These are phyloP conservation scores for Dendroctonus valens DNA, from an alignment of 1,140 invertebrate genomes.

Conservation along the genomic window DNA sequence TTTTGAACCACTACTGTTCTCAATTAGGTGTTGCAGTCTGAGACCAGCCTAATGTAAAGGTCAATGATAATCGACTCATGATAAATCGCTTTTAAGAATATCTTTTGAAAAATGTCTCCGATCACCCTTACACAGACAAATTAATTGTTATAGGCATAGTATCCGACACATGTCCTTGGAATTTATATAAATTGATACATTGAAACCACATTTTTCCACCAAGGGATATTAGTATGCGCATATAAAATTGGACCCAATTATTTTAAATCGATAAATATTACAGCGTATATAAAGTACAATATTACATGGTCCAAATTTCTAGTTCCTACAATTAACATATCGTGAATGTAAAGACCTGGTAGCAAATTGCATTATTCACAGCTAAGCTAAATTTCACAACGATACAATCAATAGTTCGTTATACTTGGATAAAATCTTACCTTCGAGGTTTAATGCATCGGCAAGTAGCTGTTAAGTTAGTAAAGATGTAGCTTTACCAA, in stretches of 20 bases:
- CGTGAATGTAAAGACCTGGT: constrained; percentile 11
- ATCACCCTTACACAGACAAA: not conserved
- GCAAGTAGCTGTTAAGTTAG: constrained; percentile 12
- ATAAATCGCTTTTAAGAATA: too few relatives aligned
- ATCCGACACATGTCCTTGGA: constrained; percentile 1
- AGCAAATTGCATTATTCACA: constrained; percentile 19
- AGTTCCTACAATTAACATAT: constrained; percentile 14
- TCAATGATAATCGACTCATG: too few relatives aligned
- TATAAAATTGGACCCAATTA: constrained; percentile 6
- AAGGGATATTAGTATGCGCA: constrained; percentile 8
- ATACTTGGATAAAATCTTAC: constrained; percentile 12
- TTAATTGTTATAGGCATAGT: constrained; percentile 2
- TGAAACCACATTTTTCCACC: not conserved
- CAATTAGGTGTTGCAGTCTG: too few relatives aligned
- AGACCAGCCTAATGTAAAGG: too few relatives aligned
- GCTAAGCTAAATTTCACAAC: constrained; percentile 8
- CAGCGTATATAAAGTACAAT: constrained; percentile 10
- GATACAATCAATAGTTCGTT: constrained; percentile 15
- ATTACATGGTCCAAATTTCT: constrained; percentile 17
- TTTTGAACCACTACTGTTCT: too few relatives aligned
- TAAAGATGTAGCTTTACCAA: constrained; percentile 7
- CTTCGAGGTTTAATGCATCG: constrained; percentile 7
- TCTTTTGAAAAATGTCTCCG: not conserved
- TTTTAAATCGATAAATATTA: constrained; percentile 14
- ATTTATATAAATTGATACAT: not conserved